Evolutionary conservation across 92 coral and sea anemone genomes (phyloP).

Genomic region (Zoanthus sansibaricus): DNA sequence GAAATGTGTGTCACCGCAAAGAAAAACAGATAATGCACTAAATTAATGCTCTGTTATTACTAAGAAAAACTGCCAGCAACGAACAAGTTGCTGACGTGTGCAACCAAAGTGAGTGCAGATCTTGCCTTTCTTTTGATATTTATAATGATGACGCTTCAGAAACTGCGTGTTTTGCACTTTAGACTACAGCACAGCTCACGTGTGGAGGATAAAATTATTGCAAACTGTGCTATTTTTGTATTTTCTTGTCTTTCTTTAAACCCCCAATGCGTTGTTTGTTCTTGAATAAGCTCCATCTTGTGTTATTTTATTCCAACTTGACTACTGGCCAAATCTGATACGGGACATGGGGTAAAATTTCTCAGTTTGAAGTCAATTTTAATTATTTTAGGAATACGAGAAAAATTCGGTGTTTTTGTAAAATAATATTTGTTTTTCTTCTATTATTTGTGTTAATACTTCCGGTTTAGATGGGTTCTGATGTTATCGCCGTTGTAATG

Average conservation of each 20-base stretch:
- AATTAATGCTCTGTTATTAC: not conserved
- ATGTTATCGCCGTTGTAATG: not conserved
- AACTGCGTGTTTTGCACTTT: not conserved
- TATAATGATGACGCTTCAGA: not conserved
- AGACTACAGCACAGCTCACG: not conserved
- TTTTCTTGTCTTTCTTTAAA: no score
- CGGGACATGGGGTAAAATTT: not conserved
- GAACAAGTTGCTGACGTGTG: constrained; percentile 1
- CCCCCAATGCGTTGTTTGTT: no score
- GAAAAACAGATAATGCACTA: constrained; percentile 1
- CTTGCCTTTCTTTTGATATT: not conserved
- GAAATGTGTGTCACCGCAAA: not conserved
- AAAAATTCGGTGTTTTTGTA: not conserved
- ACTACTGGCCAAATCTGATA: not conserved
- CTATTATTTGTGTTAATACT: not conserved
- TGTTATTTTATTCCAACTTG: no score
- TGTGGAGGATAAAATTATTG: not conserved
- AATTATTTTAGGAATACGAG: not conserved
- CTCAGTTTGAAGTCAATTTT: not conserved
- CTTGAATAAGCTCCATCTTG: no score
- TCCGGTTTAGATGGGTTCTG: not conserved
- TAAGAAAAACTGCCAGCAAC: not conserved
- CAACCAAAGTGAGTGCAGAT: not conserved
- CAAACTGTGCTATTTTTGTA: no score
- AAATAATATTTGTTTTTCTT: not conserved